phyloP scores from a whole-genome alignment of 2,113 vertebrate genomes.

The Danio rerio region DNA sequence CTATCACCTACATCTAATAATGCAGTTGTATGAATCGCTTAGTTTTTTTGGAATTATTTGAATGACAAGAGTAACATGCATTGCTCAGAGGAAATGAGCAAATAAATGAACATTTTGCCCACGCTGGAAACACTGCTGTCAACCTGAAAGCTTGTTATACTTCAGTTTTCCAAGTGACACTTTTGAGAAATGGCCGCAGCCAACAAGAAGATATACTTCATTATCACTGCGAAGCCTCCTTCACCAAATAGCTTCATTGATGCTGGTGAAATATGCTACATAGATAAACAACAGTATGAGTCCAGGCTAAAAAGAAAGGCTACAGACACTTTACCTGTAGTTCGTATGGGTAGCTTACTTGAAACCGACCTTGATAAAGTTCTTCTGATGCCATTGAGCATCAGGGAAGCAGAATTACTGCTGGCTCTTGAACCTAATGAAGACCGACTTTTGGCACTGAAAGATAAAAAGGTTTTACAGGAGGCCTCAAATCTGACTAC shows the following conservation, averaged over 20 bases:
- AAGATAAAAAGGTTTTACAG: constrained; percentile 47
- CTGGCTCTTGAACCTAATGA: not conserved
- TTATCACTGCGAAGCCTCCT: constrained; percentile 64
- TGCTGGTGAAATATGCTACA: constrained; percentile 72
- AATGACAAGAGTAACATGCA: not conserved
- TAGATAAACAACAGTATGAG: constrained; percentile 42
- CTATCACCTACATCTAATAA: no score
- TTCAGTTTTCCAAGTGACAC: constrained; percentile 10
- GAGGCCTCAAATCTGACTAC: constrained; percentile 56
- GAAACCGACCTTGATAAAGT: rapidly evolving
- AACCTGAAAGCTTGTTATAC: not conserved
- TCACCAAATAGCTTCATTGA: not conserved
- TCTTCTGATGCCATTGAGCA: constrained; percentile 57
- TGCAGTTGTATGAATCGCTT: not conserved
- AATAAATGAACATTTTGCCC: not conserved
- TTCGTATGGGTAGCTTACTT: rapidly evolving
- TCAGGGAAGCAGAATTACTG: constrained; percentile 67
- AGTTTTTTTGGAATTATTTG: not conserved
- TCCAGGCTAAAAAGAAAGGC: rapidly evolving
- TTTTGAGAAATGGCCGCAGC: constrained; percentile 22
- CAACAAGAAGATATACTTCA: constrained; percentile 70
- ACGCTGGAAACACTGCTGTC: not conserved
- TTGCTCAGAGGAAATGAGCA: not conserved
- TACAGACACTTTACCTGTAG: constrained; percentile 53
- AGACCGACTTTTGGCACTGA: constrained; percentile 28